Conservation (phyloP, 2,888 invertebrate species). For the Pseudococcus longispinus region DNA sequence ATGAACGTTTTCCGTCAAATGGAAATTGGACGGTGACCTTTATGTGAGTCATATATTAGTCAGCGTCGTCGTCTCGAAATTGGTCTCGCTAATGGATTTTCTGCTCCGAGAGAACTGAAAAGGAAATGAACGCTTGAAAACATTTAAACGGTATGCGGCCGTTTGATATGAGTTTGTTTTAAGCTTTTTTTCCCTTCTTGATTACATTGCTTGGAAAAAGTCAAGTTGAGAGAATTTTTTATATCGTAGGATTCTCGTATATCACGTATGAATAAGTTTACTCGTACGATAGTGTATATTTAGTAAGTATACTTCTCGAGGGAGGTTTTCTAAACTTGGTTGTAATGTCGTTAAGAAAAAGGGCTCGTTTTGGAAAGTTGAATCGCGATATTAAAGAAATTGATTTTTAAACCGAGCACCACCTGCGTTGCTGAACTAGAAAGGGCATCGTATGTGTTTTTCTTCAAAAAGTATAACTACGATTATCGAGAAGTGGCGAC, state of each 20-base stretch:
- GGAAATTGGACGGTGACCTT: slow-evolving; percentile 32
- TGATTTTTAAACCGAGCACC: not conserved
- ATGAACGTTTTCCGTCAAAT: slow-evolving; percentile 26
- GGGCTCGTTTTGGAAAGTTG: not conserved
- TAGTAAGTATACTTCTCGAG: not conserved
- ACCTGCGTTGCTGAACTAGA: not conserved
- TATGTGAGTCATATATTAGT: slow-evolving; percentile 24
- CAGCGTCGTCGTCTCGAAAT: slow-evolving; percentile 19
- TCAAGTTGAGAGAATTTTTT: not conserved
- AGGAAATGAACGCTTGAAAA: slow-evolving; percentile 25
- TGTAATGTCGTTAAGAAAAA: not conserved
- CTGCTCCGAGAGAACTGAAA: not conserved
- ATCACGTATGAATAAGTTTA: not conserved
- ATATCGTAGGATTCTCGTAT: not conserved
- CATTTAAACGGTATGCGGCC: not conserved
- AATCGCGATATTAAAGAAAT: not conserved
- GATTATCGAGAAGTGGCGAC: not conserved
- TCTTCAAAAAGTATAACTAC: not conserved
- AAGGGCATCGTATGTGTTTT: not conserved
- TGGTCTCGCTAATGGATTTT: slow-evolving; percentile 32
- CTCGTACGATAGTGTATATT: not conserved
- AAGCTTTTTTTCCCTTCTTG: not conserved
- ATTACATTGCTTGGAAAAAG: not conserved
- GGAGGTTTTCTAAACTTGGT: not conserved
- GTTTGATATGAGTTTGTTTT: not conserved